Evolutionary conservation across 1,140 invertebrate genomes (phyloP).

Genomic region (Spodoptera litura): DNA sequence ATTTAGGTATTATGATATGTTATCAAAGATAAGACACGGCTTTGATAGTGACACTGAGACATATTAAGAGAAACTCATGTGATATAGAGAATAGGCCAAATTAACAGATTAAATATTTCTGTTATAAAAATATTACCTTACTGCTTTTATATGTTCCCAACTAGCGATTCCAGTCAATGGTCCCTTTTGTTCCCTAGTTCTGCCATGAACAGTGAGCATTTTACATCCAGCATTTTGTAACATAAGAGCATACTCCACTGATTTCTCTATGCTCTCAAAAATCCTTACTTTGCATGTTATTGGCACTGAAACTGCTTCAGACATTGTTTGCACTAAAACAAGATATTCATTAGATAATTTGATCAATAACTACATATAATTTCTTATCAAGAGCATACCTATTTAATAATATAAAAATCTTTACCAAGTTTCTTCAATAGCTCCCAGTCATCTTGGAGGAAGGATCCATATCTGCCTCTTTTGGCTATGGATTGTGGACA

Average conservation of each 20-base stretch:
- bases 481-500: slow-evolving; percentile 98
- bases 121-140: slow-evolving; percentile 88
- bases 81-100: too few species aligned
- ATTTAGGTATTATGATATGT: neutral
- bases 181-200: slow-evolving; percentile 98
- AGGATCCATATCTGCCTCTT: slow-evolving; percentile 95
- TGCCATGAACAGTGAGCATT: slow-evolving; percentile 97
- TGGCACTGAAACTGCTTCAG: slow-evolving; percentile 91
- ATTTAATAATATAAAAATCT: neutral
- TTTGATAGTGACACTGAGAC: too few species aligned
- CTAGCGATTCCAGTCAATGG: slow-evolving; percentile 96
- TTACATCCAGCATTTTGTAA: slow-evolving; percentile 96
- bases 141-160: slow-evolving; percentile 97
- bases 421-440: slow-evolving; percentile 93
- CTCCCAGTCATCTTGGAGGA: slow-evolving; percentile 98
- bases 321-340: slow-evolving; percentile 89
- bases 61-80: too few species aligned
- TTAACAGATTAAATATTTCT: neutral
- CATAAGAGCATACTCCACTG: slow-evolving; percentile 97
- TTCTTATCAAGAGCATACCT: too few species aligned
- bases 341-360: neutral
- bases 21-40: neutral
- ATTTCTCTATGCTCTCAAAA: slow-evolving; percentile 95
- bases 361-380: too few species aligned
- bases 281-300: slow-evolving; percentile 98